Evolutionary conservation across 2,888 invertebrate species (phyloP).

Genomic region (Elmis aenea): DNA sequence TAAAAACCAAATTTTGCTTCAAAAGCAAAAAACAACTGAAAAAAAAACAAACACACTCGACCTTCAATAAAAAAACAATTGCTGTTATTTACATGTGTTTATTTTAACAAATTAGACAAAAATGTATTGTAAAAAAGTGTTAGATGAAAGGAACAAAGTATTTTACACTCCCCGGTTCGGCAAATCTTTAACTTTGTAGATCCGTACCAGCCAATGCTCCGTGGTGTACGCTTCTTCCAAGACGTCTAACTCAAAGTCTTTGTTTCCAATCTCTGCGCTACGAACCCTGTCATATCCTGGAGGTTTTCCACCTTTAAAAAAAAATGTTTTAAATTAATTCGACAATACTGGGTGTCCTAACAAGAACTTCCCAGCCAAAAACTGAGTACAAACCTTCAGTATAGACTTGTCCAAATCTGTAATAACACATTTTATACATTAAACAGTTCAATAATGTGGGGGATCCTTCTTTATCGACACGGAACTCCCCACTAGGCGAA

Average conservation of each 20-base stretch:
- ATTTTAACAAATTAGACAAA: too few relatives aligned
- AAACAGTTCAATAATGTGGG: slow-evolving; percentile 89
- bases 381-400: slow-evolving; percentile 91
- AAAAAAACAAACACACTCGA: too few relatives aligned
- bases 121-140: slow-evolving; percentile 5
- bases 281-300: slow-evolving; percentile 95
- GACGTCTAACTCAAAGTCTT: slow-evolving; percentile 96
- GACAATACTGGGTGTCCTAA: background rate
- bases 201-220: slow-evolving; percentile 98
- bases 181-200: slow-evolving; percentile 95
- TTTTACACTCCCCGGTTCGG: slow-evolving; percentile 77
- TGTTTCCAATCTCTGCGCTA: slow-evolving; percentile 97
- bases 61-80: too few relatives aligned
- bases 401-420: slow-evolving; percentile 93
- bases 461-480: slow-evolving; percentile 93
- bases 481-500: slow-evolving; percentile 91
- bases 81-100: too few relatives aligned
- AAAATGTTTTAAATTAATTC: background rate
- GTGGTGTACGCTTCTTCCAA: slow-evolving; percentile 99
- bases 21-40: too few relatives aligned
- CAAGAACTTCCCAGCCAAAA: background rate
- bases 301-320: slow-evolving; percentile 66
- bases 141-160: background rate
- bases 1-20: too few relatives aligned
- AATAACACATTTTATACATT: slow-evolving; percentile 99